Evolutionary conservation across 2,888 invertebrate species (phyloP).

Genomic region (Plagodis dolabraria): DNA sequence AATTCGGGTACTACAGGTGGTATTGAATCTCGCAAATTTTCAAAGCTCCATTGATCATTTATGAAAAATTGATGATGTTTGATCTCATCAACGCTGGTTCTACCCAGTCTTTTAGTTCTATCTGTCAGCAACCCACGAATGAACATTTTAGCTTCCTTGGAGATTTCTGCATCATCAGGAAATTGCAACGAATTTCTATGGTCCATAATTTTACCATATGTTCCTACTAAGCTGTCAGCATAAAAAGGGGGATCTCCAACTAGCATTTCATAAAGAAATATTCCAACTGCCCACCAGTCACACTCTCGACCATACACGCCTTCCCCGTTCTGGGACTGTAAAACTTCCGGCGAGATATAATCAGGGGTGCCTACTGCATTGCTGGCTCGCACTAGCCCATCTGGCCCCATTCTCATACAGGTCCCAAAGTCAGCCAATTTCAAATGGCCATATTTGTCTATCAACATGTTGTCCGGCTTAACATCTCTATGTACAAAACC

Average conservation of each 20-base stretch:
- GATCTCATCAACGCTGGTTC: conserved; percentile 97
- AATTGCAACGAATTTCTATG: conserved; percentile 98
- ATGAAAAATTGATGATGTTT: conserved; percentile 97
- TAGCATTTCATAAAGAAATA: conserved; percentile 99
- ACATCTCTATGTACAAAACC: conserved; percentile 98
- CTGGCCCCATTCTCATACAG: conserved; percentile 99
- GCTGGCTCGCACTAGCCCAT: conserved; percentile 97
- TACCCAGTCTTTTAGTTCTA: conserved; percentile 93
- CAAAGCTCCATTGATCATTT: conserved; percentile 99
- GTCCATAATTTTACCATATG: conserved; percentile 99
- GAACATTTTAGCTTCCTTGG: conserved; percentile 93
- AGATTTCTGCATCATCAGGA: conserved; percentile 97
- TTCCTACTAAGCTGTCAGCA: conserved; percentile 98
- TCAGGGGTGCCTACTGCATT: conserved; percentile 99
- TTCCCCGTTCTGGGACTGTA: conserved; percentile 98
- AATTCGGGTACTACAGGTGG: conserved; percentile 99
- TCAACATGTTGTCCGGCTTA: conserved; percentile 99
- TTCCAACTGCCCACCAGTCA: conserved; percentile 99
- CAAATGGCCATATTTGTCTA: conserved; percentile 97
- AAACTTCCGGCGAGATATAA: conserved; percentile 99
- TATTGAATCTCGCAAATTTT: conserved; percentile 95
- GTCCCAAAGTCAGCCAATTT: conserved; percentile 99
- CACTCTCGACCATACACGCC: conserved; percentile 98
- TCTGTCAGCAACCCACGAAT: conserved; percentile 98
- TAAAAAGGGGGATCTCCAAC: conserved; percentile 99